These are phyloP conservation scores for Actias luna DNA, from an alignment of 2,888 invertebrate genomes.

Conservation along the genomic window DNA sequence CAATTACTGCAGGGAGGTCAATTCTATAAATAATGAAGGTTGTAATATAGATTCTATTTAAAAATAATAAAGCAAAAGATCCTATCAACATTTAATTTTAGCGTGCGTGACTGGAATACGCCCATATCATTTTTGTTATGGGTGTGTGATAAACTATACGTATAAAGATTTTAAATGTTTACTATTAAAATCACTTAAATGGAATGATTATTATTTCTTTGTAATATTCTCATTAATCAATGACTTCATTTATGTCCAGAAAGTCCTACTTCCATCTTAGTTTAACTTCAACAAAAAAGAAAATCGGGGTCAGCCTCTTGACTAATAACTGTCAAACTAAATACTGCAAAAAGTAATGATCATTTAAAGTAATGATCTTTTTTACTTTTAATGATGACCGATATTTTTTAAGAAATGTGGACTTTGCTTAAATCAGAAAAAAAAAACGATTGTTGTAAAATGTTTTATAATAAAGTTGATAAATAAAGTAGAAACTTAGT, in stretches of 20 bases:
- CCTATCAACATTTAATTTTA: conserved; percentile 26
- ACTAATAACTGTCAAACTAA: conserved; percentile 29
- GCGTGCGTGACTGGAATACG: conserved; percentile 67
- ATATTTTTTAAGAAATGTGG: background rate
- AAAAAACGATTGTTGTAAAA: too few relatives aligned
- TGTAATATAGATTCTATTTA: conserved; percentile 49
- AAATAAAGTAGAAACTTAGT: background rate
- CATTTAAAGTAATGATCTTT: conserved; percentile 14
- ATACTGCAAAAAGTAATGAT: conserved; percentile 19
- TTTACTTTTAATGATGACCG: background rate
- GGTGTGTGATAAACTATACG: conserved; percentile 50
- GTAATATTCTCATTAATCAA: conserved; percentile 5
- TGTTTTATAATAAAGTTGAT: background rate
- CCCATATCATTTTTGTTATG: conserved; percentile 62
- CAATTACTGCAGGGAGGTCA: conserved; percentile 55
- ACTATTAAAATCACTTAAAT: conserved; percentile 14
- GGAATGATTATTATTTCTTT: conserved; percentile 5
- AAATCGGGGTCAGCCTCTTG: conserved; percentile 21
- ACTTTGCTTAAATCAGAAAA: background rate
- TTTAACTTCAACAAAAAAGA: conserved; percentile 4
- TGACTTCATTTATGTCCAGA: background rate
- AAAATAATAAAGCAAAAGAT: conserved; percentile 41
- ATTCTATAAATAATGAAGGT: conserved; percentile 32
- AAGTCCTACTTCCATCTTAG: background rate
- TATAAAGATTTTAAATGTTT: conserved; percentile 32